Base-by-base conservation (phyloP, 2,113 vertebrate genomes). In the Prinia subflava region DNA sequence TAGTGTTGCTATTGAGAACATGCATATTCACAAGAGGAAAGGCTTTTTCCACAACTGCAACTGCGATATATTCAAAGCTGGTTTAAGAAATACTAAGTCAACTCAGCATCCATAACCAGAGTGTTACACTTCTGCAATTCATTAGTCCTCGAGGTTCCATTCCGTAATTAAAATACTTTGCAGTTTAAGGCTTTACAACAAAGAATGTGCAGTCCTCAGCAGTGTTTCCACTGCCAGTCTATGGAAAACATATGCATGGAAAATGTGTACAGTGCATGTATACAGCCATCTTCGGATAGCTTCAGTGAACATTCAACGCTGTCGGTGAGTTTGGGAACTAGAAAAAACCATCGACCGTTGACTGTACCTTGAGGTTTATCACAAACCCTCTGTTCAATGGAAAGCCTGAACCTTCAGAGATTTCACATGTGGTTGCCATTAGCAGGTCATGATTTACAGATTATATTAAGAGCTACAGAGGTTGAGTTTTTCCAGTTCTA, bases 341-440 rank as follows among this genome's bases (percentile, higher is more conserved):
- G 97, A 97, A 98, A 97, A 99, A 99, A 99, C 99, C 99, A 99
- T 99, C 98, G 98, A 99, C 98, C 99, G 99, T 99, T 99, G 99
- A 99, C 98, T 99, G 99, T 99, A 99, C 99, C 99, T 98, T 98
- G 98, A 98, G 99, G 97, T 98, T 97, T 96, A 93, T 98, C 98
- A 97, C 91, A 95, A 80, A 93, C 97, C 90, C 91, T 93, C 52
- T 83, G 79, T 7, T 87, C 52, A 76, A 69, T 10, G 87, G 67
- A 85, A 59, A 90, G 67, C 92, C 47, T 53, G 73, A 89, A 62
- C 76, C 65, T 92, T 81, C 92, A 44, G 24, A 82, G 85, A 64
- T 91, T 65, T 47, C 92, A 87, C 86, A 94, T 95, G 20, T 94
- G 92, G 92, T 96, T 94, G 80, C 93, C 85, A 93, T 96, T 95